Conservation (phyloP, 2,113 vertebrate genomes). For the Sclerurus mexicanus region DNA sequence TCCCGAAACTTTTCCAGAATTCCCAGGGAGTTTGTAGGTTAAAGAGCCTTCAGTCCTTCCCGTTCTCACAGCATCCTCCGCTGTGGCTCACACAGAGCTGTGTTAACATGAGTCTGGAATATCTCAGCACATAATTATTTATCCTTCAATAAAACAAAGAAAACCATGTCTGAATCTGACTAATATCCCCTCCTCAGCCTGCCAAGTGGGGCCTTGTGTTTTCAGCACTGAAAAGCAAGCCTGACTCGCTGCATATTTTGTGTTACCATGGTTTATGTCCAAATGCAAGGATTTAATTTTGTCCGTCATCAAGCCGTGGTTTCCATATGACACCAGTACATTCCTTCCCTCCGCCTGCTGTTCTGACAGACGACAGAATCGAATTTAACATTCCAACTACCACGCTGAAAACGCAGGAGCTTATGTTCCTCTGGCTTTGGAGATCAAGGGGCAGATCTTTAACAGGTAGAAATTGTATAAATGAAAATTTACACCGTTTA, state of each 20-base stretch:
- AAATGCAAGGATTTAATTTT: conserved; percentile 66
- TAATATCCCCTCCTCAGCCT: conserved; percentile 57
- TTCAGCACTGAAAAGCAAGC: conserved; percentile 57
- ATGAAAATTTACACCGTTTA: background rate
- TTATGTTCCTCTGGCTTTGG: conserved; percentile 44
- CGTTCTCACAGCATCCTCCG: background rate
- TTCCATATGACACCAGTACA: conserved; percentile 62
- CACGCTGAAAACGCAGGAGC: background rate
- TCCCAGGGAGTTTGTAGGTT: background rate
- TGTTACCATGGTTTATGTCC: conserved; percentile 67
- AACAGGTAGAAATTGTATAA: background rate
- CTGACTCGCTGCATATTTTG: conserved; percentile 65
- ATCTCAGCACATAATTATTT: conserved; percentile 69
- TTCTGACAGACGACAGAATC: conserved; percentile 59
- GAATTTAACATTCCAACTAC: conserved; percentile 37
- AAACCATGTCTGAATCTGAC: conserved; percentile 63
- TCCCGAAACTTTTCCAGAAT: background rate
- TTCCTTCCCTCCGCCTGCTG: conserved; percentile 59
- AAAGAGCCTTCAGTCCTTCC: background rate
- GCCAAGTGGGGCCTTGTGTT: conserved; percentile 68
- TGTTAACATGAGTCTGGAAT: conserved; percentile 57
- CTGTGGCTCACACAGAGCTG: conserved; percentile 44
- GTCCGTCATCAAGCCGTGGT: conserved; percentile 45
- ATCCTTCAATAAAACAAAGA: conserved; percentile 66
- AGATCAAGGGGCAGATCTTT: conserved; percentile 43